A percentile compares a stretch with the other conserved stretches of the same genome.
Conservation (phyloP, 2,113 vertebrate genomes). For the Engraulis encrasicolus region DNA sequence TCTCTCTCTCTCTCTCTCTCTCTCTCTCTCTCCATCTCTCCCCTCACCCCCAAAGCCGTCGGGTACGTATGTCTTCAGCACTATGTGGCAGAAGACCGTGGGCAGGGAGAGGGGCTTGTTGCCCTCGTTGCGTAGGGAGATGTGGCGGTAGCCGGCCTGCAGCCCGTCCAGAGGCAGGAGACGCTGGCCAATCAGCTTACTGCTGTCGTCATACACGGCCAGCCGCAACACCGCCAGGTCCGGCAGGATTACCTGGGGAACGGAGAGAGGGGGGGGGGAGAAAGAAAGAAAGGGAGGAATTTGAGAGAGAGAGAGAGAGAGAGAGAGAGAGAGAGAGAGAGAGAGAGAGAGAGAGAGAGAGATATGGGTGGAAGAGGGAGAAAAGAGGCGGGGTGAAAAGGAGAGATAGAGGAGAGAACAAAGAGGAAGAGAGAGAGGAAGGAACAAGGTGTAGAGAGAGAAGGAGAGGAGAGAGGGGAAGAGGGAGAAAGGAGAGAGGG, state of each 20-base stretch:
- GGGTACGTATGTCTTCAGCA: slow-evolving; percentile 98
- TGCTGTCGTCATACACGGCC: slow-evolving; percentile 96
- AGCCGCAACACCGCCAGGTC: slow-evolving; percentile 97
- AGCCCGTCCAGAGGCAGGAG: slow-evolving; percentile 96
- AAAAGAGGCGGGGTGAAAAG: too few relatives aligned
- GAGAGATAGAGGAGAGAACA: too few relatives aligned
- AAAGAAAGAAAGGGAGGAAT: slow-evolving; percentile 25
- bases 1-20: too few relatives aligned
- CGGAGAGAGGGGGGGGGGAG: too few relatives aligned
- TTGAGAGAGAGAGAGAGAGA: background rate
- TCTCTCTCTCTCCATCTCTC: background rate
- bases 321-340: background rate
- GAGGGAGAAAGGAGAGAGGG: too few relatives aligned
- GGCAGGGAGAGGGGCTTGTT: slow-evolving; percentile 96
- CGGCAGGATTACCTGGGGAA: slow-evolving; percentile 90
- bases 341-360: background rate
- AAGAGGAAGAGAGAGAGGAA: too few relatives aligned
- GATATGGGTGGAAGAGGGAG: background rate
- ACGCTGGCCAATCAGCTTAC: slow-evolving; percentile 94
- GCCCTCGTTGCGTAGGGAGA: slow-evolving; percentile 96
- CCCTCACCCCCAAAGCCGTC: slow-evolving; percentile 96
- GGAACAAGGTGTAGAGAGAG: too few relatives aligned
- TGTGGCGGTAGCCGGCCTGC: slow-evolving; percentile 96
- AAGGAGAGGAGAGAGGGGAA: too few relatives aligned
- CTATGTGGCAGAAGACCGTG: slow-evolving; percentile 97